These are phyloP conservation scores for Discoglossus pictus DNA, from an alignment of 2,797 vertebrate genomes.

Conservation along the genomic window DNA sequence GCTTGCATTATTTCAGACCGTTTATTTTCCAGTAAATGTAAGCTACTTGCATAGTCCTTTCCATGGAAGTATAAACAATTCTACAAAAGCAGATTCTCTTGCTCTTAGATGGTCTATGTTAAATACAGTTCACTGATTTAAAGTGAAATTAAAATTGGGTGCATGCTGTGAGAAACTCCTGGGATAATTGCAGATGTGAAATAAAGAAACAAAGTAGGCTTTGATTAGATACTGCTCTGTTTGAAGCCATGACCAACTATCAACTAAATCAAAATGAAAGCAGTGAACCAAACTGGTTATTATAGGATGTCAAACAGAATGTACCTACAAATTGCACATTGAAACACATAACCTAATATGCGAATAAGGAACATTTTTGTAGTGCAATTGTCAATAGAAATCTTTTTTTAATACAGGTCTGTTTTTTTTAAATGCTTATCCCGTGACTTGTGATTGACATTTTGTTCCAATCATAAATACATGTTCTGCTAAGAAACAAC, in stretches of 20 bases:
- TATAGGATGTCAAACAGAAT: neutral
- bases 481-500: too few species aligned
- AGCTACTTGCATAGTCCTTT: neutral
- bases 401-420: neutral
- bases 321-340: neutral
- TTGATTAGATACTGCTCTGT: neutral
- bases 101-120: neutral
- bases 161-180: neutral
- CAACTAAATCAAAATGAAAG: neutral
- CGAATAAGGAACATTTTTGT: neutral
- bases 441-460: too few species aligned
- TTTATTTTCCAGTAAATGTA: too few species aligned
- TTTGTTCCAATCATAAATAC: too few species aligned
- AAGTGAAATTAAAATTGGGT: too few species aligned
- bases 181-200: neutral
- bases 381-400: neutral
- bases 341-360: neutral
- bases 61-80: neutral
- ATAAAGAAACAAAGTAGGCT: neutral
- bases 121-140: too few species aligned
- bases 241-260: neutral
- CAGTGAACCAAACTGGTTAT: neutral
- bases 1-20: too few species aligned
- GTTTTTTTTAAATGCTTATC: neutral
- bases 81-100: neutral